A percentile compares a stretch with the other conserved stretches of the same genome.
phyloP scores from a whole-genome alignment of 2,113 vertebrate species.

The Proteles cristata region DNA sequence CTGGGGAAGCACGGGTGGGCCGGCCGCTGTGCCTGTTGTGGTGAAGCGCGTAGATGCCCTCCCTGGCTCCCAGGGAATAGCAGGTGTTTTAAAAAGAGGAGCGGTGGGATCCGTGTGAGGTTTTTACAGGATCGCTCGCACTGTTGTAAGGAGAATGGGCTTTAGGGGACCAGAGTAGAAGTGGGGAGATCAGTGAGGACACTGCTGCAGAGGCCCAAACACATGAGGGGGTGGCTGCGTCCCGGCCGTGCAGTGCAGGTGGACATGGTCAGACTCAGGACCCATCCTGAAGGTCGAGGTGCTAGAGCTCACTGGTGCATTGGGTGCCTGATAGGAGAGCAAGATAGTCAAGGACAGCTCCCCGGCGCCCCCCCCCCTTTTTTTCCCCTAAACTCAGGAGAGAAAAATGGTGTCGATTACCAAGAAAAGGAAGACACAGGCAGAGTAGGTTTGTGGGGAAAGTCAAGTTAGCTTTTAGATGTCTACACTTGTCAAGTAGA shows the following conservation, averaged over 20 bases:
- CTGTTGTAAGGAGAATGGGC: neutral
- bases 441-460: neutral
- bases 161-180: neutral
- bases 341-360: too few species aligned
- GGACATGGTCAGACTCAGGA: neutral
- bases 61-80: neutral
- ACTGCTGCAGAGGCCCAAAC: neutral
- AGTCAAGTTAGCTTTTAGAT: neutral
- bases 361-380: neutral
- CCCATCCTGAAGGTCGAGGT: neutral
- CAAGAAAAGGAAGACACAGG: neutral
- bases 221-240: neutral
- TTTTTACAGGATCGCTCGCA: neutral
- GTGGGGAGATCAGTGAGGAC: neutral
- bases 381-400: neutral
- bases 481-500: neutral
- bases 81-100: too few species aligned
- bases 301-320: rapidly evolving
- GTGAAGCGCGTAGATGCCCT: neutral
- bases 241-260: neutral
- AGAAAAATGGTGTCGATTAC: neutral
- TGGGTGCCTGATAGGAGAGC: neutral
- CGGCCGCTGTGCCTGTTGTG: rapidly evolving
- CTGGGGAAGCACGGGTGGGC: neutral
- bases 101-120: neutral